phyloP scores from a whole-genome alignment of 2,113 vertebrate genomes.

The Phrynosoma platyrhinos region DNA sequence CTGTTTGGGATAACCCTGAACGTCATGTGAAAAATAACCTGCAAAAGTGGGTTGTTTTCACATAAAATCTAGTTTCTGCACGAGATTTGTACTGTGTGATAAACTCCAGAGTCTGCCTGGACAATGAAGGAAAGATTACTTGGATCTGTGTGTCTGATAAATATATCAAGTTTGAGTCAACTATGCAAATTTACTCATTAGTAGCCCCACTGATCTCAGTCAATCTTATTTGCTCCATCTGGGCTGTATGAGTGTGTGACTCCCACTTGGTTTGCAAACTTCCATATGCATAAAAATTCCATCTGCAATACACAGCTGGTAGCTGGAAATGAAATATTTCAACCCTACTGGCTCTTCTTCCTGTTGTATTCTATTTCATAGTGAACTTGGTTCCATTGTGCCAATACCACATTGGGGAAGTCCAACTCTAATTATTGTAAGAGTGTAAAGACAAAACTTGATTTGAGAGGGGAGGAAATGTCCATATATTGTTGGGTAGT shows the following conservation, averaged over 20 bases:
- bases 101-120: not conserved
- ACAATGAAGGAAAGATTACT: not conserved
- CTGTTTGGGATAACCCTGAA: too few species aligned
- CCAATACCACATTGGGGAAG: not conserved
- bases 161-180: not conserved
- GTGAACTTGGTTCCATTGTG: not conserved
- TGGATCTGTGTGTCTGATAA: not conserved
- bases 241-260: not conserved
- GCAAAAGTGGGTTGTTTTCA: too few species aligned
- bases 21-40: too few species aligned
- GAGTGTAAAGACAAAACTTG: not conserved
- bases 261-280: not conserved
- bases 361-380: not conserved
- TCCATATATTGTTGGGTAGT: not conserved
- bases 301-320: not conserved
- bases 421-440: not conserved
- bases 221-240: not conserved
- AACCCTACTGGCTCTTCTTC: not conserved
- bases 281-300: not conserved
- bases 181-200: not conserved
- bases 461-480: not conserved
- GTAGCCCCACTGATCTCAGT: not conserved
- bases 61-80: too few species aligned
- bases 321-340: not conserved
- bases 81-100: too few species aligned